These are phyloP conservation scores for Aramus guarauna DNA, from an alignment of 2,113 vertebrate genomes.

Conservation along the genomic window DNA sequence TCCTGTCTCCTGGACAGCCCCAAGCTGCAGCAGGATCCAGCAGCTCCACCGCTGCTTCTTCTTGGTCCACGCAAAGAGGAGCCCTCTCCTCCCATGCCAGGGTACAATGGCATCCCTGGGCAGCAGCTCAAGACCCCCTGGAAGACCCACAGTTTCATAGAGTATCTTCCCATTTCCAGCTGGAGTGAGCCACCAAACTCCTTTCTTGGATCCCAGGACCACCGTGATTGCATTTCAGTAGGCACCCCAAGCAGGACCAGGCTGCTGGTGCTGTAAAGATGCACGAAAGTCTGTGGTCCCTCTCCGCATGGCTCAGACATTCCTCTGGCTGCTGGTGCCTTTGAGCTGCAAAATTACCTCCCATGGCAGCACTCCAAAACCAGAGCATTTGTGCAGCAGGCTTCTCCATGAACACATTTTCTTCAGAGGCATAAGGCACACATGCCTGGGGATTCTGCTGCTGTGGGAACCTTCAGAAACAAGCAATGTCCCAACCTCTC, in stretches of 20 bases:
- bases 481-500: neutral
- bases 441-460: neutral
- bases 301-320: neutral
- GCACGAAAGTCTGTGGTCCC: neutral
- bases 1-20: neutral
- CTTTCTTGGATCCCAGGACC: neutral
- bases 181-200: neutral
- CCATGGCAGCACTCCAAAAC: neutral
- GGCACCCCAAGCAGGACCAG: neutral
- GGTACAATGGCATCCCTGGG: neutral
- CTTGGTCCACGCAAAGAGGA: fast-evolving
- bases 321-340: neutral
- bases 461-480: neutral
- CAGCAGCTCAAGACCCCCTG: neutral
- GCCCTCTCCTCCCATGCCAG: neutral
- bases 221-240: neutral
- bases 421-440: neutral
- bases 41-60: neutral
- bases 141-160: neutral
- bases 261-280: neutral
- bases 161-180: neutral
- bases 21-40: neutral
- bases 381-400: neutral
- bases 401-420: neutral
- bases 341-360: neutral